phyloP scores from a whole-genome alignment of 2,113 vertebrate genomes.

The Phoxinus phoxinus region DNA sequence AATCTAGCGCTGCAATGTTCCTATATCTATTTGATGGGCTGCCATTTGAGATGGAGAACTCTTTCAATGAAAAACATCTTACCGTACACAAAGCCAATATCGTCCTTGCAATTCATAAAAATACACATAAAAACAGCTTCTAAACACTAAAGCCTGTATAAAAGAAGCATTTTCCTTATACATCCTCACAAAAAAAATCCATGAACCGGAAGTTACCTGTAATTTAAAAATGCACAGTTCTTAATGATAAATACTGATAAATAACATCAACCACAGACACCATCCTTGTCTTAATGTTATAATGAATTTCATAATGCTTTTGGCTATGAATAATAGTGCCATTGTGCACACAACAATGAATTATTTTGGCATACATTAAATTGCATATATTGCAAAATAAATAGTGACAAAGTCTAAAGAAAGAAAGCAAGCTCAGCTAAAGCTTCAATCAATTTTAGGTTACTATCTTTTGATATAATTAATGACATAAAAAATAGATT shows the following conservation, averaged over 20 bases:
- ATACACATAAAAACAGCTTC: no score
- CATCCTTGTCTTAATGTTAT: not conserved
- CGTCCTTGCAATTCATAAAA: not conserved
- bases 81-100: not conserved
- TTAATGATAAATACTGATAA: not conserved
- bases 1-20: slow-evolving; percentile 48
- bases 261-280: not conserved
- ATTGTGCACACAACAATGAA: not conserved
- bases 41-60: slow-evolving; percentile 59
- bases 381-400: not conserved
- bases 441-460: not conserved
- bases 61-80: slow-evolving; percentile 18
- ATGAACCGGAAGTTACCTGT: not conserved
- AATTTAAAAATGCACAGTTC: not conserved
- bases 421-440: not conserved
- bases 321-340: not conserved
- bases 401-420: not conserved
- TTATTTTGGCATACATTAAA: not conserved
- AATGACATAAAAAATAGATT: not conserved
- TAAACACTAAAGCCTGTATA: not conserved
- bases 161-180: not conserved
- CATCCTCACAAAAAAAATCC: not conserved
- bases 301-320: not conserved
- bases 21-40: slow-evolving; percentile 47
- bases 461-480: not conserved